Conservation (phyloP, 2,888 invertebrate species). For the Linnaemya tessellans region DNA sequence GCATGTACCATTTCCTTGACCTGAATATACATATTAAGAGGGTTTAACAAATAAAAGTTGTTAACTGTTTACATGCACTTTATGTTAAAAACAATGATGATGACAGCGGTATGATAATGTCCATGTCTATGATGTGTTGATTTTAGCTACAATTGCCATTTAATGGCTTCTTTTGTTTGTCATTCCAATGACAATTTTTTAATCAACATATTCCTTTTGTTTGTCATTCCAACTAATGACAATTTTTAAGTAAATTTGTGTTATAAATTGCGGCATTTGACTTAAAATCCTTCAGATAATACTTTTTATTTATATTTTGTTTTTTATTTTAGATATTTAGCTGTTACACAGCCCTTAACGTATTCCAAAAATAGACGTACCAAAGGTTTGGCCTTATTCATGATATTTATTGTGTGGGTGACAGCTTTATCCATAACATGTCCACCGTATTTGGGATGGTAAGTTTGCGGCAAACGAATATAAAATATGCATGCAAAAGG, state of each 20-base stretch:
- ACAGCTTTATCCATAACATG: slow-evolving; percentile 95
- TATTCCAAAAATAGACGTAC: slow-evolving; percentile 95
- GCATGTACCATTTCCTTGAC: neutral
- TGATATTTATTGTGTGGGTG: slow-evolving; percentile 96
- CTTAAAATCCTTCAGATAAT: neutral
- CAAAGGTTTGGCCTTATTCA: slow-evolving; percentile 92
- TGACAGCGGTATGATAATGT: slow-evolving; percentile 1
- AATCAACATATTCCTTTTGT: slow-evolving; percentile 36
- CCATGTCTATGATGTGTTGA: slow-evolving; percentile 17
- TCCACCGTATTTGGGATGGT: slow-evolving; percentile 97
- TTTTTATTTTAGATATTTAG: slow-evolving; percentile 88
- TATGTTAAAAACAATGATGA: neutral
- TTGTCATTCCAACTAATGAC: slow-evolving; percentile 9
- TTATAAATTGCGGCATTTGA: slow-evolving; percentile 10
- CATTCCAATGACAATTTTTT: slow-evolving; percentile 38
- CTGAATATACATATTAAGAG: neutral
- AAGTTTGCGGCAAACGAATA: slow-evolving; percentile 78
- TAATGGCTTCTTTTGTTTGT: slow-evolving; percentile 75
- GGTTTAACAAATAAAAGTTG: neutral
- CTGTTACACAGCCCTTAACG: slow-evolving; percentile 95
- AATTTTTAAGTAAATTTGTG: slow-evolving; percentile 34
- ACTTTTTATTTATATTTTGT: slow-evolving; percentile 40
- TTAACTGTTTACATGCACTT: neutral
- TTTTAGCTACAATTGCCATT: slow-evolving; percentile 78
- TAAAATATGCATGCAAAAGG: neutral